Evolutionary conservation across 2,113 vertebrate genomes (phyloP).

Genomic region (Sphaerodactylus townsendi): DNA sequence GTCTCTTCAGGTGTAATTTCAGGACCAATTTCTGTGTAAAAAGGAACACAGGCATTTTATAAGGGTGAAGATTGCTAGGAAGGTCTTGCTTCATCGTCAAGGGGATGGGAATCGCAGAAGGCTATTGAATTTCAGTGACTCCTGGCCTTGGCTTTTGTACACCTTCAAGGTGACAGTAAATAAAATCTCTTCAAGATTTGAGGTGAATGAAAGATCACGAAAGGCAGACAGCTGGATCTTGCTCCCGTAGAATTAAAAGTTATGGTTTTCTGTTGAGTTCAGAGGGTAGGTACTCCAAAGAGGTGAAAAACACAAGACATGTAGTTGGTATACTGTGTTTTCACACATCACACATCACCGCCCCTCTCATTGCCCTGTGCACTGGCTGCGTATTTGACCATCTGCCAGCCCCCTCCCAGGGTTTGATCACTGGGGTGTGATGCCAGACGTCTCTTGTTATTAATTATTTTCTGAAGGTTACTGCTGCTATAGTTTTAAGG

Average conservation of each 20-base stretch:
- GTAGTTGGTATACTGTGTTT: neutral
- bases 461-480: no score
- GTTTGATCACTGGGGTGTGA: no score
- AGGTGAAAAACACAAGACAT: constrained; percentile 5
- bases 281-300: neutral
- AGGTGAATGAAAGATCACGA: neutral
- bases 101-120: neutral
- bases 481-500: no score
- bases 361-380: no score
- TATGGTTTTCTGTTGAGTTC: neutral
- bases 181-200: neutral
- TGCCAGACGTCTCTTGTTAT: no score
- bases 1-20: neutral
- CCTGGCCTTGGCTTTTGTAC: neutral
- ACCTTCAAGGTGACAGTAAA: neutral
- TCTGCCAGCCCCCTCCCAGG: no score
- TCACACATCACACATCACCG: neutral
- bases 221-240: neutral
- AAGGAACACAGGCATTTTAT: neutral
- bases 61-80: neutral
- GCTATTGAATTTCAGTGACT: neutral
- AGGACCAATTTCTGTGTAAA: neutral
- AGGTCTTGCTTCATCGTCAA: neutral
- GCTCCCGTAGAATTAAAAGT: neutral
- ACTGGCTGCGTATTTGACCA: no score